Conservation (phyloP, 1,140 invertebrate species). For the Pogonus chalceus region DNA sequence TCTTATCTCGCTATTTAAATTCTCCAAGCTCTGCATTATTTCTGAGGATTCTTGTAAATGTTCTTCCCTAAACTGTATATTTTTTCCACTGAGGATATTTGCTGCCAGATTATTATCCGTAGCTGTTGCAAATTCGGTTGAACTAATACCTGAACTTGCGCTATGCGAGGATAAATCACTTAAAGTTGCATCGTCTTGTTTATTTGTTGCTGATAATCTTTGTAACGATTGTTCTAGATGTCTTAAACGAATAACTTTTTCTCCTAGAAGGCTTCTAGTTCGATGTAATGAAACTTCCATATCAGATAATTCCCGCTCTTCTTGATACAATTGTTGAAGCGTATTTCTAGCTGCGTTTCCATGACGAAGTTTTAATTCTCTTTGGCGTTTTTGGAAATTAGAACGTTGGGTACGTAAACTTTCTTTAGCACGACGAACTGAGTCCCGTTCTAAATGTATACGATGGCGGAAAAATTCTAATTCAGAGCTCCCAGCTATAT, state of each 20-base stretch:
- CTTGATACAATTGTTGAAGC: conserved; percentile 56
- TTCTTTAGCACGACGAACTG: conserved; percentile 61
- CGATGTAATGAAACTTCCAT: conserved; percentile 70
- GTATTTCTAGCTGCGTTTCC: conserved; percentile 40
- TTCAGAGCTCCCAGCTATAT: conserved; percentile 44
- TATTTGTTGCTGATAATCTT: conserved; percentile 40
- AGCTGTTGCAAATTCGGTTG: conserved; percentile 51
- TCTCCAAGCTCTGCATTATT: conserved; percentile 58
- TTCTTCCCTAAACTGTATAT: conserved; percentile 15
- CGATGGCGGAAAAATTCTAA: conserved; percentile 70
- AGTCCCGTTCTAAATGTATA: conserved; percentile 65
- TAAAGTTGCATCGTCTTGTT: conserved; percentile 39
- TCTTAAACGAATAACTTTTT: conserved; percentile 65
- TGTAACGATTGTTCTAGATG: conserved; percentile 65
- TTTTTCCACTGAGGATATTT: conserved; percentile 15
- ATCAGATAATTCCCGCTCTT: conserved; percentile 67
- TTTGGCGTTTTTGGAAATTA: conserved; percentile 46
- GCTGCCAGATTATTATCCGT: conserved; percentile 28
- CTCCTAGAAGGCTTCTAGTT: conserved; percentile 61
- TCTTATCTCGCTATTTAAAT: conserved; percentile 57
- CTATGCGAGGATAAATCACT: conserved; percentile 56
- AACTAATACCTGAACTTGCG: conserved; percentile 57
- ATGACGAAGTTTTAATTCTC: conserved; percentile 49
- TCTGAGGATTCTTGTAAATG: conserved; percentile 50
- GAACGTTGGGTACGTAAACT: conserved; percentile 48